These are phyloP conservation scores for Pocillopora verrucosa DNA, from an alignment of 64 coral and sea anemone species.

Conservation along the genomic window DNA sequence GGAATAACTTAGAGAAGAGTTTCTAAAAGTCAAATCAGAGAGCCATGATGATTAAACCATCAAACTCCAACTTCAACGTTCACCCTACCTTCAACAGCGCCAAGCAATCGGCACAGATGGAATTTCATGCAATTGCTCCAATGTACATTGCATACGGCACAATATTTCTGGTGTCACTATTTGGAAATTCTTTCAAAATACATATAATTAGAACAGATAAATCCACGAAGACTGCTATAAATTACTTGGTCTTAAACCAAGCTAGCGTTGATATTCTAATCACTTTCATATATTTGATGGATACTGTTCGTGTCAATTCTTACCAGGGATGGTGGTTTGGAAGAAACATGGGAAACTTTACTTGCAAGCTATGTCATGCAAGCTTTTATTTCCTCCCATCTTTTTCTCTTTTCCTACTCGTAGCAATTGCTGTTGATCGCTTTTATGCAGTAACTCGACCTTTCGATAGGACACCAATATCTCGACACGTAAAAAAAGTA, in stretches of 20 bases:
- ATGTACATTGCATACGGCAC: not conserved
- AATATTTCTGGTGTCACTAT: not conserved
- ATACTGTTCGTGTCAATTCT: not conserved
- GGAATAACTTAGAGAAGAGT: too few species aligned
- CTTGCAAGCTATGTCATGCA: not conserved
- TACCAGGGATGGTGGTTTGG: not conserved
- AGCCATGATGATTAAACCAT: too few species aligned
- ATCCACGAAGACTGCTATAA: not conserved
- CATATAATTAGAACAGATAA: not conserved
- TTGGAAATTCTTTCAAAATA: not conserved
- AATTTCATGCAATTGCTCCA: not conserved
- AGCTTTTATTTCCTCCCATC: not conserved
- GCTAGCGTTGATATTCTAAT: not conserved
- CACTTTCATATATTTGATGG: not conserved
- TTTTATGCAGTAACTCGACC: slow-evolving; percentile 4
- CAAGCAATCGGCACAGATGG: not conserved
- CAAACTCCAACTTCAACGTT: not conserved
- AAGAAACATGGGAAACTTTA: not conserved
- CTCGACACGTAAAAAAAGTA: not conserved
- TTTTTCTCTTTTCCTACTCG: not conserved
- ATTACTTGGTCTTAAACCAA: slow-evolving; percentile 1
- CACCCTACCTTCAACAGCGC: not conserved
- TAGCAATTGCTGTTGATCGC: not conserved
- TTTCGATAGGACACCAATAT: not conserved
- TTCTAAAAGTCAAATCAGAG: too few species aligned